Base-by-base conservation (phyloP, 2,797 vertebrate genomes). In the Phrynocephalus forsythii region DNA sequence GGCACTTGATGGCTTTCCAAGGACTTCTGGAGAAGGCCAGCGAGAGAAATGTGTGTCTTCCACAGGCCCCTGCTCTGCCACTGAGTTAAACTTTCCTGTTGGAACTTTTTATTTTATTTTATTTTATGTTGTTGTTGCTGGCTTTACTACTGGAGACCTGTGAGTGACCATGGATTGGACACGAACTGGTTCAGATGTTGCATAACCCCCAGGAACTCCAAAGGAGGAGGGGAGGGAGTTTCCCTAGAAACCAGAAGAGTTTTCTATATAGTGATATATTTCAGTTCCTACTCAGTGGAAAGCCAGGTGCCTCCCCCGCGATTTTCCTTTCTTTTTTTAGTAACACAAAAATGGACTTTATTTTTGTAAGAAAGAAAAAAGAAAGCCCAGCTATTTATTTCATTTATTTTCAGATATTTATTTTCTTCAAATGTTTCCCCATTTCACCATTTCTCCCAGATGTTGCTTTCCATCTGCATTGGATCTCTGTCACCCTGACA, bases 191-290 rank as follows among this genome's bases (percentile, higher is more conserved):
- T 95, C 94, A 92, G 92, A 87, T 93, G 91, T 95, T 95, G 94
- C 94, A 95, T 95, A 95, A 95, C 94, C 72, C 81, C 13, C 92
- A 94, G 91, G 90, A 33, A 94, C 95, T 90, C 91, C 52, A 94
- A 93, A 76, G 48, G 71, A 85, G 95, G 86, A 66, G 91, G 94
- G 93, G 94, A 93, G 92, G 86, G 94, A 91, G 95, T 96, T 97
- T 96, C 96, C 95, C 96, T 97, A 95, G 96, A 96, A 96, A 96
- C 96, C 94, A 95, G 94, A 20, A 92, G 84, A 94, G 95, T 96
- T 95, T 96, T 96, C 96, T 95, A 94, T 94, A 96, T 95, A 96
- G 92, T 94, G 94, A 94, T 93, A 76, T 67, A 95, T 91, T 93
- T 93, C 93, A 91, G 92, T 91, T 89, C 87, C 75, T 30, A 89